Evolutionary conservation across 2,888 invertebrate species (phyloP).

Genomic region (Opisthograptis luteolata): DNA sequence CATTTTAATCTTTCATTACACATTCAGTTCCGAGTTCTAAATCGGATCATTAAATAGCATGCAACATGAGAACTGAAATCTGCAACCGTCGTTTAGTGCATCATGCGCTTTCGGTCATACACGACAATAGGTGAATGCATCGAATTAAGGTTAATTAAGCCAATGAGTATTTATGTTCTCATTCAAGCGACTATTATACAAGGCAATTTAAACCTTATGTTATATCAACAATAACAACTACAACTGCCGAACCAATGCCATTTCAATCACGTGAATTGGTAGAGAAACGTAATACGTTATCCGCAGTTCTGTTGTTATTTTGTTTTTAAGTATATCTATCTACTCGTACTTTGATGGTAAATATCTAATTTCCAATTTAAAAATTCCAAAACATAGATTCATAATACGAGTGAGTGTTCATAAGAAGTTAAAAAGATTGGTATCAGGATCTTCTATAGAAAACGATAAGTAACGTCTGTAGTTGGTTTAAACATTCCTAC

Average conservation of each 20-base stretch:
- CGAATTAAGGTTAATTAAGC: slow-evolving; percentile 76
- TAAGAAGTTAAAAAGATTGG: no score
- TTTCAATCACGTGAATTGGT: slow-evolving; percentile 49
- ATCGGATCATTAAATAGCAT: neutral
- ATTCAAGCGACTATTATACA: slow-evolving; percentile 39
- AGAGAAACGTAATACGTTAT: slow-evolving; percentile 37
- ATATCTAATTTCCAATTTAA: no score
- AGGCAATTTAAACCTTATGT: slow-evolving; percentile 49
- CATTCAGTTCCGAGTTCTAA: no score
- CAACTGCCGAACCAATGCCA: slow-evolving; percentile 34
- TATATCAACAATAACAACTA: slow-evolving; percentile 40
- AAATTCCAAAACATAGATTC: no score
- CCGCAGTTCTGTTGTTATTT: slow-evolving; percentile 23
- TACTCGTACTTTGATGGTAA: no score
- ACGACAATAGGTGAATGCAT: slow-evolving; percentile 60
- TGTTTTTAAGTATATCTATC: no score
- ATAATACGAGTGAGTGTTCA: no score
- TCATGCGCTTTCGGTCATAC: slow-evolving; percentile 53
- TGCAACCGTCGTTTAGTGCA: slow-evolving; percentile 33
- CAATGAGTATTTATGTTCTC: slow-evolving; percentile 63
- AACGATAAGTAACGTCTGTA: no score
- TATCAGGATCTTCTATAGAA: no score
- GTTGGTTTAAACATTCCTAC: no score
- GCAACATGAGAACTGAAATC: slow-evolving; percentile 35
- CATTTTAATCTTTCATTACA: no score